Percentiles rank a stretch among this genome's conserved stretches.
These are phyloP conservation scores for Omphaloscelis lunosa DNA, from an alignment of 2,888 invertebrate genomes.

Conservation along the genomic window DNA sequence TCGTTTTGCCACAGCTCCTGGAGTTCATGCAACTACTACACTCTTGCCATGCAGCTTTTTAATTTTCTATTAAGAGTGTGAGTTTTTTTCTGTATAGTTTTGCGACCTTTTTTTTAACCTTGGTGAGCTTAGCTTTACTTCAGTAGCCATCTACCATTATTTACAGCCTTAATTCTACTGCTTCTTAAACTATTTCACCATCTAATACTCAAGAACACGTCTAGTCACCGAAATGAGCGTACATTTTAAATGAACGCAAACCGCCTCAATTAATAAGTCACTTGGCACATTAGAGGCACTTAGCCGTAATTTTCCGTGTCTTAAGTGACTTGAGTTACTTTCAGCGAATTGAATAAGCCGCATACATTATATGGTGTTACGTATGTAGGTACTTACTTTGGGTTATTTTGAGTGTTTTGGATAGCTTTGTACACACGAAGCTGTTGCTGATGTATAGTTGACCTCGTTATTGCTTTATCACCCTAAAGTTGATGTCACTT, in stretches of 20 bases:
- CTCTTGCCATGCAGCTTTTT: too few relatives aligned
- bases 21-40: too few relatives aligned
- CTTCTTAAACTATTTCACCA: constrained; percentile 6
- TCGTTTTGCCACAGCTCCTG: too few relatives aligned
- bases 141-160: not conserved
- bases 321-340: constrained; percentile 59
- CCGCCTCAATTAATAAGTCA: constrained; percentile 68
- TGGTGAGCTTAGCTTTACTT: too few relatives aligned
- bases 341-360: constrained; percentile 58
- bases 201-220: constrained; percentile 18
- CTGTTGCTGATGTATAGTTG: not conserved
- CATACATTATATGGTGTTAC: constrained; percentile 40
- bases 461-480: too few relatives aligned
- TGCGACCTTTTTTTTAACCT: too few relatives aligned
- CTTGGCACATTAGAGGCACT: constrained; percentile 72
- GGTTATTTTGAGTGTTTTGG: constrained; percentile 1
- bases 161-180: not conserved
- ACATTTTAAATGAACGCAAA: constrained; percentile 65
- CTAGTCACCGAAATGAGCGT: constrained; percentile 37
- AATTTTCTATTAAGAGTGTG: too few relatives aligned
- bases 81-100: too few relatives aligned
- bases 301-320: constrained; percentile 67
- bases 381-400: constrained; percentile 18
- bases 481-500: too few relatives aligned
- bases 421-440: constrained; percentile 1